phyloP scores from a whole-genome alignment of 1,140 invertebrate species.

The Mamestra configurata region DNA sequence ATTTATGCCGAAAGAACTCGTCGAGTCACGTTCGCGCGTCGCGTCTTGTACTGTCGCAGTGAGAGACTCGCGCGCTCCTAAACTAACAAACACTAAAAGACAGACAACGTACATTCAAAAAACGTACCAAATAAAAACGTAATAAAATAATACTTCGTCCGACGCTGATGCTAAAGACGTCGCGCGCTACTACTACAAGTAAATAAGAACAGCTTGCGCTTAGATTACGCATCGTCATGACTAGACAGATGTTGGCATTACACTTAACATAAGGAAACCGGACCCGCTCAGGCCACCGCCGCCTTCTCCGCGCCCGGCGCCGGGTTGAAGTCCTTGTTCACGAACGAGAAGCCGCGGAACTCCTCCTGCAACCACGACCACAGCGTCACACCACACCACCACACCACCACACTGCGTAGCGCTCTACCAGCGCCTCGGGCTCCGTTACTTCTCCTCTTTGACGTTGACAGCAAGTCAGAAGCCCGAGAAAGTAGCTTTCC shows the following conservation, averaged over 20 bases:
- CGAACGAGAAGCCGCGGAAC: conserved; percentile 98
- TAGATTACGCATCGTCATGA: conserved; percentile 31
- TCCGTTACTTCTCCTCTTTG: too few species aligned
- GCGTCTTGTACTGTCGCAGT: conserved; percentile 6
- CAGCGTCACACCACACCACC: not conserved
- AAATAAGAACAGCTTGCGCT: conserved; percentile 34
- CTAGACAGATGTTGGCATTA: conserved; percentile 50
- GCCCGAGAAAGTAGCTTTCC: too few species aligned
- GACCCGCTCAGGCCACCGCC: conserved; percentile 69
- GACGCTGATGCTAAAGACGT: conserved; percentile 20
- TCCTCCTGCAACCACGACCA: conserved; percentile 92
- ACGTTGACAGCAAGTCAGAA: too few species aligned
- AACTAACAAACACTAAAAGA: conserved; percentile 44
- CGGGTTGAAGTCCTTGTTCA: conserved; percentile 97
- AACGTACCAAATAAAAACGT: conserved; percentile 42
- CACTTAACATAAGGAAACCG: conserved; percentile 42
- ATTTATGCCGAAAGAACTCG: not conserved
- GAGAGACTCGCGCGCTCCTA: conserved; percentile 43
- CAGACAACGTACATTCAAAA: conserved; percentile 47
- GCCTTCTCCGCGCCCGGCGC: conserved; percentile 84
- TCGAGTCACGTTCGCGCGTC: not conserved
- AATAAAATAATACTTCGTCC: conserved; percentile 42
- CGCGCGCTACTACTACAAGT: conserved; percentile 36
- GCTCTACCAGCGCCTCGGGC: too few species aligned
- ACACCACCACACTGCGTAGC: too few species aligned